A percentile compares a stretch with the other conserved stretches of the same genome.
These are phyloP conservation scores for Gorsachius goisagi DNA, from an alignment of 2,113 vertebrate genomes.

Conservation along the genomic window DNA sequence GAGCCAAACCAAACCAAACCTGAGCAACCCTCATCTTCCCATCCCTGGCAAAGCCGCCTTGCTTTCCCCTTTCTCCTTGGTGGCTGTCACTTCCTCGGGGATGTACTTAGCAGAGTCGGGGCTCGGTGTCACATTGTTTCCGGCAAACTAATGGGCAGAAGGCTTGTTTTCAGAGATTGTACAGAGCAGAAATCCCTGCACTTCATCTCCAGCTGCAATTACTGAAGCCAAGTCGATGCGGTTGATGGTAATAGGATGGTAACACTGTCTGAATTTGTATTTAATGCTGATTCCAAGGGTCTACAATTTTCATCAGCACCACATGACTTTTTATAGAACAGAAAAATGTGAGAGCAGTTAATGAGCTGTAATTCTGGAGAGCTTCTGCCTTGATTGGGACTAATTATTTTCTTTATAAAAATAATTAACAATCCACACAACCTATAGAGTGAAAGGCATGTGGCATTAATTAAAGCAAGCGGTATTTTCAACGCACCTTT, in stretches of 20 bases:
- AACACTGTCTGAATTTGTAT: constrained; percentile 23
- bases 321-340: constrained; percentile 66
- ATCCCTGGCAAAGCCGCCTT: neutral
- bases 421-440: constrained; percentile 67
- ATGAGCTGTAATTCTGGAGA: constrained; percentile 74
- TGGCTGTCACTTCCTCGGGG: neutral
- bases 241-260: constrained; percentile 44
- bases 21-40: neutral
- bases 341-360: constrained; percentile 58
- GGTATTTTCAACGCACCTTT: constrained; percentile 15
- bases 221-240: neutral
- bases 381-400: constrained; percentile 72
- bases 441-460: constrained; percentile 41
- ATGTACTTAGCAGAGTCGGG: neutral
- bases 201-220: constrained; percentile 42
- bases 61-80: neutral
- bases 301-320: constrained; percentile 67
- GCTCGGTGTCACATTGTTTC: constrained; percentile 18
- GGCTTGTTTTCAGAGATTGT: constrained; percentile 12
- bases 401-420: constrained; percentile 79
- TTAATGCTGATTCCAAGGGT: constrained; percentile 61
- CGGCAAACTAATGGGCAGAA: constrained; percentile 16
- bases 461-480: constrained; percentile 44
- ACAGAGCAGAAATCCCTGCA: constrained; percentile 13
- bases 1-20: neutral